Evolutionary conservation across 2,888 invertebrate species (phyloP).

Genomic region (Alentia gelatinosa): DNA sequence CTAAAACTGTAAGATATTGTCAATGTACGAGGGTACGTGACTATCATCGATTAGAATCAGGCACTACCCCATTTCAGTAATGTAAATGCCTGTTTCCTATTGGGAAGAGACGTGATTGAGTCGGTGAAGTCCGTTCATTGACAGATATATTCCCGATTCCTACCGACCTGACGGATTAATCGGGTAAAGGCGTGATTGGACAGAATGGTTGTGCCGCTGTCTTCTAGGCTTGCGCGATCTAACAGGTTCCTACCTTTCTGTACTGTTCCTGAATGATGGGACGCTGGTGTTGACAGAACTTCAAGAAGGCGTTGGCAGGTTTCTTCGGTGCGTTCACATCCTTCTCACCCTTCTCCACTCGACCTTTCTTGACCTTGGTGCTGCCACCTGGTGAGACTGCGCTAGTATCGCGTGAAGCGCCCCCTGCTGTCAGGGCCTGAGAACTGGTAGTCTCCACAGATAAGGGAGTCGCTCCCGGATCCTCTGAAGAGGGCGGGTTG

Average conservation of each 20-base stretch:
- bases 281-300: conserved; percentile 75
- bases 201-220: too few relatives aligned
- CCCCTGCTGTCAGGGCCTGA: not conserved
- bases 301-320: conserved; percentile 75
- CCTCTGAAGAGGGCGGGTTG: not conserved
- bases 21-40: too few relatives aligned
- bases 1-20: too few relatives aligned
- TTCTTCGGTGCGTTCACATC: conserved; percentile 71
- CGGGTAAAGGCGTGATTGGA: too few relatives aligned
- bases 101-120: too few relatives aligned
- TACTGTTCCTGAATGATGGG: conserved; percentile 72
- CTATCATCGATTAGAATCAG: too few relatives aligned
- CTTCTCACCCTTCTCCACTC: conserved; percentile 24
- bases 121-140: too few relatives aligned
- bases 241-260: conserved; percentile 68
- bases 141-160: too few relatives aligned
- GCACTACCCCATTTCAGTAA: too few relatives aligned
- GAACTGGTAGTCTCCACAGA: not conserved
- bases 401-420: not conserved
- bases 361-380: conserved; percentile 5
- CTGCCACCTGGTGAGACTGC: not conserved
- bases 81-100: too few relatives aligned
- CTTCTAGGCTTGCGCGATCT: too few relatives aligned
- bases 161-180: too few relatives aligned
- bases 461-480: not conserved